Evolutionary conservation across 2,113 vertebrate species (phyloP).

Genomic region (Picathartes gymnocephalus): DNA sequence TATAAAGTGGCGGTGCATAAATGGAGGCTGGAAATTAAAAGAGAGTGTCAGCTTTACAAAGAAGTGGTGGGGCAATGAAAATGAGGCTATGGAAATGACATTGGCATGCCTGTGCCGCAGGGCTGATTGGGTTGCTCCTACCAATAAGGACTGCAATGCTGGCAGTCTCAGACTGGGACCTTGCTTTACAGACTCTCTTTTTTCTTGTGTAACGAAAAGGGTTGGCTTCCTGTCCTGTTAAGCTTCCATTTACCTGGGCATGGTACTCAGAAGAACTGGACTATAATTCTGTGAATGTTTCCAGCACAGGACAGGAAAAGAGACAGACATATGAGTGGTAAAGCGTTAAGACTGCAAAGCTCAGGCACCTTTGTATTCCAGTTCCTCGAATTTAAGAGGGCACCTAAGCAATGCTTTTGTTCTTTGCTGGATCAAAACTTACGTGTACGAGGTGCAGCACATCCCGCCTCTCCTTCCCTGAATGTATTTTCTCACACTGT

Average conservation of each 20-base stretch:
- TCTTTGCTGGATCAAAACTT: background rate
- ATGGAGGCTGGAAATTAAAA: background rate
- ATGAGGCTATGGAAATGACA: background rate
- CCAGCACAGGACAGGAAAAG: background rate
- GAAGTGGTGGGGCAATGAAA: background rate
- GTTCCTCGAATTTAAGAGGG: background rate
- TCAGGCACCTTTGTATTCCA: background rate
- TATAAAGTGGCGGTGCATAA: background rate
- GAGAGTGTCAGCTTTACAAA: background rate
- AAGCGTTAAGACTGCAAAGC: background rate
- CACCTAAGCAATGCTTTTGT: background rate
- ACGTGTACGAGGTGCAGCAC: rapidly evolving
- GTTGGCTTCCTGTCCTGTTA: background rate
- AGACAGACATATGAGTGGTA: background rate
- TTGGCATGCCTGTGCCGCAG: background rate
- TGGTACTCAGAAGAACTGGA: background rate
- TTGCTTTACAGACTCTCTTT: background rate
- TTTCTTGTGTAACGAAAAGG: background rate
- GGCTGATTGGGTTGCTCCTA: background rate
- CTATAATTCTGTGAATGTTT: background rate
- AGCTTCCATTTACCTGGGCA: background rate
- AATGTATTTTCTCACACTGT: background rate
- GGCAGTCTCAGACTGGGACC: background rate
- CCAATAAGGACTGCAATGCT: background rate
- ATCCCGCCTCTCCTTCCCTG: background rate